Evolutionary conservation across 2,888 invertebrate genomes (phyloP), one percentile per base, ranked within the genome.

Genomic region (Stegana nigrithorax): DNA sequence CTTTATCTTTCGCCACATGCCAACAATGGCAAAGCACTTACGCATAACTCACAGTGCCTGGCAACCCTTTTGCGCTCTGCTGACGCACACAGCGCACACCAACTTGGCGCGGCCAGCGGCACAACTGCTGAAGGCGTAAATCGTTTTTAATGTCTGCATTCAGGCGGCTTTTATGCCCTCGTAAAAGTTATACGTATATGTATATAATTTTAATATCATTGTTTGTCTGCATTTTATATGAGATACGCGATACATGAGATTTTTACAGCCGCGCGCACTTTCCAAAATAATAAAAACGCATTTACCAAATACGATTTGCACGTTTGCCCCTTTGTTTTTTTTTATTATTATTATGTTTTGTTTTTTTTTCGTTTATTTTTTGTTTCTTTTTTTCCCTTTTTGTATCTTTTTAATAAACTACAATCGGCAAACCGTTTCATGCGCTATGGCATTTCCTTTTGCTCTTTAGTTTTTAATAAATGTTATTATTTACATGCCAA

Each of bases 61-160:
- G n/a, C n/a, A n/a, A n/a, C n/a, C n/a, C n/a, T n/a, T n/a, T n/a
- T n/a, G n/a, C n/a, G n/a, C n/a, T n/a, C n/a, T n/a, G n/a, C n/a
- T n/a, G n/a, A n/a, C n/a, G n/a, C n/a, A n/a, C n/a, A n/a, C n/a
- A n/a, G n/a, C n/a, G n/a, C n/a, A n/a, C n/a, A n/a, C n/a, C n/a
- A n/a, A n/a, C n/a, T n/a, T n/a, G n/a, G n/a, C n/a, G n/a, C n/a
- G n/a, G n/a, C n/a, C 53, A 29, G 32, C 14, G 19, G 55, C 21
- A 36, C 12, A 21, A 17, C 55, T 50, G 53, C 60, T 56, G 51
- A 65, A 72, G 67, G 74, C 76, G 74, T 78, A 78, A 78, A 75
- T 78, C 78, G 76, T 75, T 76, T 78, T 78, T 75, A 76, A 76
- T 76, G 75, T 73, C 69, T 73, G 69, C 77, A 73, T 78, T 78